Base-by-base conservation (phyloP, 2,797 vertebrate species). In the Epinephelus awoara region DNA sequence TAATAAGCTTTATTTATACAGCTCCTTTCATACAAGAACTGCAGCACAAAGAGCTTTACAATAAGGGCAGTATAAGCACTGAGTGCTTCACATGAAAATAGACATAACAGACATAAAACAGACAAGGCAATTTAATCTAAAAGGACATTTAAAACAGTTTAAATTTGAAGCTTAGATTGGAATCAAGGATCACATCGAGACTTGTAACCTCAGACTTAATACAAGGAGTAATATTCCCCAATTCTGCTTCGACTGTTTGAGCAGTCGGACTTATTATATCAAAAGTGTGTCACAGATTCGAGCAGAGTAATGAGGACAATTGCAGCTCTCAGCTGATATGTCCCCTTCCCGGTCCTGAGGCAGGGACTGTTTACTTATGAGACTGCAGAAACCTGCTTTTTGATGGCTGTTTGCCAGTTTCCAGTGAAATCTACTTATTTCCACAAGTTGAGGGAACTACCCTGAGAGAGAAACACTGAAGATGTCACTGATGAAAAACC, bases 321-420 rank as follows among this genome's bases (percentile, higher is more conserved):
- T 34, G n/a, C 2, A 64, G 1, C 42, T n/a, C 44, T 42, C 6
- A 34, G 15, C 27, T 55, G 51, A 59, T 19, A n/a, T 61, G 2
- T 50, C 15, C 4, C 11, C 18, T 4, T 57, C 25, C 3, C 11
- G 3, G 0, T 72, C 58, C 29, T 55, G 1, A 72, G 25, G 54
- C 0, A 8, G 56, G 15, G 29, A 25, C 38, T 42, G 38, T 55
- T 68, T 25, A 49, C 38, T 56, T 49, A 54, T 50, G 34, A 76
- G 11, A 46, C 18, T 55, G 40, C 61, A 73, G 51, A 78, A 25
- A 79, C 21, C 2, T 61, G 34, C 2, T 50, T 74, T 27, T 67
- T 63, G 27, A 55, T 2, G 1, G 5, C 55, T 64, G 14, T 79
- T 78, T 81, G 23, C 23, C 25, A 63, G 47, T 57, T 72, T 69